Base-by-base conservation (phyloP, 2,888 invertebrate species). In the Tupiocoris notatus region DNA sequence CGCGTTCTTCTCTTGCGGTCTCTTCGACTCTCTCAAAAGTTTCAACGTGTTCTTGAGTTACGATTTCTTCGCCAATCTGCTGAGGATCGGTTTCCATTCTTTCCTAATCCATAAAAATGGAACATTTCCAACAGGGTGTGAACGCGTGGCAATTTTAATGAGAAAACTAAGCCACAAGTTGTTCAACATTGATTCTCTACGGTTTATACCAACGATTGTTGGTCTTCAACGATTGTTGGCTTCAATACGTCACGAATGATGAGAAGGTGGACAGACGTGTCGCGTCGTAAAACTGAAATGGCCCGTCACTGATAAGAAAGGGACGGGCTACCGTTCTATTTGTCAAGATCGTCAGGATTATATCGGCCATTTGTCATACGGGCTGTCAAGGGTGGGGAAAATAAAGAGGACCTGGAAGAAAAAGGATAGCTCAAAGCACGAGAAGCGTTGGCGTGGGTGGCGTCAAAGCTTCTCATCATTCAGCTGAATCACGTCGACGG, bases 261-360 rank as follows among this genome's bases (percentile, higher is more conserved):
- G n/a, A n/a, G n/a, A 39, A 39, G 39, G 39, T 39, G 39, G 39
- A 39, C 39, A 39, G 39, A 39, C 39, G 39, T 39, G 39, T 39
- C 39, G 39, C 39, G 39, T 39, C 39, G 3, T 39, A 12, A 39
- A 39, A 39, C 39, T 39, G 39, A 39, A 39, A 39, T 7, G 39
- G 12, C 39, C 3, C 39, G 39, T 39, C 39, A 39, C 39, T 39
- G 39, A 39, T 39, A 39, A 12, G 39, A 39, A 39, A 39, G 12
- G 39, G 39, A 39, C 25, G 39, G 54, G 65, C 39, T 39, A 65
- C 70, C 70, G 59, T 54, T 59, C 23, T 70, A 70, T 70, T 70
- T 70, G 70, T 70, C 70, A 68, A 23, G 59, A 68, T 58, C 24
- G 68, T 68, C 70, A 70, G 70, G 70, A 70, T 70, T 70, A 70